phyloP scores from a whole-genome alignment of 1,140 invertebrate genomes.

The Monochamus saltuarius region DNA sequence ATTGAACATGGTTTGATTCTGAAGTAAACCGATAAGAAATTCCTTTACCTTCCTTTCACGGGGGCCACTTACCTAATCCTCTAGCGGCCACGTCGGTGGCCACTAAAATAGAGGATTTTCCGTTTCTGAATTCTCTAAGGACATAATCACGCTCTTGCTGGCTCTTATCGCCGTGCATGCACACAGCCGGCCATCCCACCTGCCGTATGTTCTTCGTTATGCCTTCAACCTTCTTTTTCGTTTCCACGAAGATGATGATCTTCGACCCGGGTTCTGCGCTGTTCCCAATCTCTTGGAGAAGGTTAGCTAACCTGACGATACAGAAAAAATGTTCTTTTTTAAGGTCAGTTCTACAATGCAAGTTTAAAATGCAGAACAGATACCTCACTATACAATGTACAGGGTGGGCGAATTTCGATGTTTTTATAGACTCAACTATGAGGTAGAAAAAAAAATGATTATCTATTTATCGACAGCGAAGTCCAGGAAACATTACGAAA shows the following conservation, averaged over 20 bases:
- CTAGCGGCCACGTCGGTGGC: slow-evolving; percentile 98
- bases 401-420: too few relatives aligned
- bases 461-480: too few relatives aligned
- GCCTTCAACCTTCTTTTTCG: slow-evolving; percentile 94
- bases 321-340: background rate
- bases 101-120: slow-evolving; percentile 86
- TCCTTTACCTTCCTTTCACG: background rate
- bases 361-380: too few relatives aligned
- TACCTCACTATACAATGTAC: too few relatives aligned
- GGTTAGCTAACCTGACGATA: slow-evolving; percentile 64
- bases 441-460: too few relatives aligned
- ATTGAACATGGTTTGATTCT: slow-evolving; percentile 22
- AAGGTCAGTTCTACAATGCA: slow-evolving; percentile 58
- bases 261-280: slow-evolving; percentile 85
- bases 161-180: slow-evolving; percentile 96
- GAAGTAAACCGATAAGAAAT: slow-evolving; percentile 16
- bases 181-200: slow-evolving; percentile 86
- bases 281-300: slow-evolving; percentile 83
- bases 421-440: too few relatives aligned
- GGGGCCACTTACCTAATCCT: slow-evolving; percentile 83
- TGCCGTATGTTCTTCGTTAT: slow-evolving; percentile 88
- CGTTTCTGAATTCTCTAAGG: slow-evolving; percentile 88
- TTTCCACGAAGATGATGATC: slow-evolving; percentile 95
- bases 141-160: slow-evolving; percentile 96
- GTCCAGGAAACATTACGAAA: too few relatives aligned